These are phyloP conservation scores for Dorcus parallelipipedus DNA, from an alignment of 2,888 invertebrate species.

Conservation along the genomic window DNA sequence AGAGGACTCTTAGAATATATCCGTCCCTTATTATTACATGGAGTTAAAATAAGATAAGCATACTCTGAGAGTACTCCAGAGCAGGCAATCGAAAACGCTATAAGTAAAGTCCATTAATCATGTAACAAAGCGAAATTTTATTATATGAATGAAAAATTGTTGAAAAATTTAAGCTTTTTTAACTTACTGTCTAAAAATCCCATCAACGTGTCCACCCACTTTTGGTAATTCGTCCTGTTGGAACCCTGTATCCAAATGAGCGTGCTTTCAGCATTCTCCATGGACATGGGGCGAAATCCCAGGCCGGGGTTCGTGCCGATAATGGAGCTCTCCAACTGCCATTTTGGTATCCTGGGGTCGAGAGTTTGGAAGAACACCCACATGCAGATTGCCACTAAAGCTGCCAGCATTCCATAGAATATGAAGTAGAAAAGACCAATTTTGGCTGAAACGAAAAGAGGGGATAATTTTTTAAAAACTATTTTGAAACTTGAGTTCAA, in stretches of 20 bases:
- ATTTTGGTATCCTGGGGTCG: slow-evolving; percentile 85
- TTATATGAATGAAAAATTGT: no score
- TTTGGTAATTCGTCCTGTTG: slow-evolving; percentile 68
- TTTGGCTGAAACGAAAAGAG: slow-evolving; percentile 67
- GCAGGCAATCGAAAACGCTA: no score
- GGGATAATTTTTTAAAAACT: not conserved
- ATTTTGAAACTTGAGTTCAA: no score
- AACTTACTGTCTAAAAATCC: slow-evolving; percentile 73
- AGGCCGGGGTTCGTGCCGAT: slow-evolving; percentile 96
- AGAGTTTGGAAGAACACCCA: slow-evolving; percentile 91
- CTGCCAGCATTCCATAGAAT: slow-evolving; percentile 89
- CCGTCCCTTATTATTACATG: no score
- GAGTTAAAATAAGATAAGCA: no score
- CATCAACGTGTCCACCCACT: slow-evolving; percentile 75
- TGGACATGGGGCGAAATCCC: slow-evolving; percentile 91
- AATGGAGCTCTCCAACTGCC: slow-evolving; percentile 80
- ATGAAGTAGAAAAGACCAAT: slow-evolving; percentile 92
- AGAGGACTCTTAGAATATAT: no score
- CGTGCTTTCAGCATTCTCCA: slow-evolving; percentile 85
- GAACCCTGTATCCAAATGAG: slow-evolving; percentile 92
- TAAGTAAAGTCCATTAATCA: no score
- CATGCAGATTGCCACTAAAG: slow-evolving; percentile 91
- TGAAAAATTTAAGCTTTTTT: no score
- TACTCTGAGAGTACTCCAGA: no score
- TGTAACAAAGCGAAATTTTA: no score